A percentile compares a stretch with the other conserved stretches of the same genome.
These are phyloP conservation scores for Sarcophilus harrisii DNA, from an alignment of 2,797 vertebrate genomes.

Conservation along the genomic window DNA sequence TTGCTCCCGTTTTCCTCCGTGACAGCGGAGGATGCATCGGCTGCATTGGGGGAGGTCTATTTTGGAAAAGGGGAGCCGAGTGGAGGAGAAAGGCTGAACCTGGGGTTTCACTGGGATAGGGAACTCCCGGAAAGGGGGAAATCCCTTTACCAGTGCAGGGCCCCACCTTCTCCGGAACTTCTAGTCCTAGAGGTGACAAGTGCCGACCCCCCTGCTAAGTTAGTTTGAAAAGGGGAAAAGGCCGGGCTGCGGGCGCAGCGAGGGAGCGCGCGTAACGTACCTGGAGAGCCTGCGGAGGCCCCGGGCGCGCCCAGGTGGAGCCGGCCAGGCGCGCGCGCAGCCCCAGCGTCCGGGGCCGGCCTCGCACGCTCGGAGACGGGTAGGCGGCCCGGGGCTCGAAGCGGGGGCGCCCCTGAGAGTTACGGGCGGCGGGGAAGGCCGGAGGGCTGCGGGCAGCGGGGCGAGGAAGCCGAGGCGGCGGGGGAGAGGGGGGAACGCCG, in stretches of 20 bases:
- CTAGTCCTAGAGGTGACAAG: background rate
- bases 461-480: background rate
- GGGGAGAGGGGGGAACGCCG: background rate
- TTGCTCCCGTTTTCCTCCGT: background rate
- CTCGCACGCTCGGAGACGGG: background rate
- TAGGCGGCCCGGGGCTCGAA: background rate
- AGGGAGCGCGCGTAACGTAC: background rate
- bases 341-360: accelerated
- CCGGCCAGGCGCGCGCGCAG: background rate
- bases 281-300: background rate
- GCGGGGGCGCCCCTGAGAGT: accelerated
- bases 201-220: background rate
- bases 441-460: accelerated
- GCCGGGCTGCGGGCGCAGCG: background rate
- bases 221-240: background rate
- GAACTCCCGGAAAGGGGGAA: background rate
- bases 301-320: background rate
- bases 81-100: background rate
- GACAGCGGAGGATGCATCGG: background rate
- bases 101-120: background rate
- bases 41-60: too few species aligned
- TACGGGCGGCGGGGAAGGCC: background rate
- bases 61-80: background rate
- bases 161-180: background rate
- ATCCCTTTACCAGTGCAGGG: background rate